phyloP scores from a whole-genome alignment of 2,797 vertebrate species.

The Chlorospingus flavigularis region DNA sequence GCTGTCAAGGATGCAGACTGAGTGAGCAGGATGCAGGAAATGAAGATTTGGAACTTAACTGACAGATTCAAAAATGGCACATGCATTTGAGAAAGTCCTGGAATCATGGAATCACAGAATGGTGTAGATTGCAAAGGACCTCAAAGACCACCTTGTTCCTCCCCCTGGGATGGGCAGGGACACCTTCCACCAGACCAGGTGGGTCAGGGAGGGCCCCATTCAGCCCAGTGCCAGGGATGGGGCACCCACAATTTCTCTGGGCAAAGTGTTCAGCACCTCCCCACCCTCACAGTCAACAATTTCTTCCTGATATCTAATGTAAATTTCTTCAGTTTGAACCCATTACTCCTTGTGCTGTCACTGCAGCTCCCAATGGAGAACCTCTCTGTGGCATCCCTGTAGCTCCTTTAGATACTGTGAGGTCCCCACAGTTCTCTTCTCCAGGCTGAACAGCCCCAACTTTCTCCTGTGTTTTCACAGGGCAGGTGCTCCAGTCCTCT shows the following conservation, averaged over 20 bases:
- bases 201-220: background rate
- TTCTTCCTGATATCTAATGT: background rate
- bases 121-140: background rate
- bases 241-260: background rate
- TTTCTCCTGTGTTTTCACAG: background rate
- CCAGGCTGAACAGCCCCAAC: background rate
- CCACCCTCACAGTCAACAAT: background rate
- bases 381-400: background rate
- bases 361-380: background rate
- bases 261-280: background rate
- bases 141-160: background rate
- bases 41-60: background rate
- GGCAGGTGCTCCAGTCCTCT: background rate
- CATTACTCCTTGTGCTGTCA: background rate
- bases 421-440: background rate
- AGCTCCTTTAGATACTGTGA: background rate
- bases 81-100: background rate
- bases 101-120: accelerated
- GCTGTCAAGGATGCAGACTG: background rate
- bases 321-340: background rate
- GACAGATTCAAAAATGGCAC: background rate
- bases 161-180: background rate
- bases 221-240: background rate
- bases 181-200: background rate
- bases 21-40: background rate